These are phyloP conservation scores for Lottia gigantea DNA, from an alignment of 2,888 invertebrate species.

Conservation along the genomic window DNA sequence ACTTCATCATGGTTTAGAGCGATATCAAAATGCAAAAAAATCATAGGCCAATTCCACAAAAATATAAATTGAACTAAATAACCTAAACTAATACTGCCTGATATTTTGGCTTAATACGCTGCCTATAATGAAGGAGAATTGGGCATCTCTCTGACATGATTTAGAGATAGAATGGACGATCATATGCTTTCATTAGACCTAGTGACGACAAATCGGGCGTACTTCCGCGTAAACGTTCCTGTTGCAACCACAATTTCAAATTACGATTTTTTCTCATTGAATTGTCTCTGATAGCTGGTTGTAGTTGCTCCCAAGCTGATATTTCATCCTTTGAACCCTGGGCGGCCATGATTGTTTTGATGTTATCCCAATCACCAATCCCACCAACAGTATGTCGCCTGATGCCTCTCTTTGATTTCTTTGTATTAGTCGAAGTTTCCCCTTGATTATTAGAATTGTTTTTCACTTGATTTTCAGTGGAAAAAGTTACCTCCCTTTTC, in stretches of 20 bases:
- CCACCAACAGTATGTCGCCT: conserved; percentile 92
- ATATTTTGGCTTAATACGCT: too few species aligned
- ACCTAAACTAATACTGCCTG: too few species aligned
- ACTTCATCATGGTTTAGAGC: too few species aligned
- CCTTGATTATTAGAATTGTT: conserved; percentile 19
- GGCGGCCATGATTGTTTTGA: conserved; percentile 65
- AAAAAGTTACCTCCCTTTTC: not conserved
- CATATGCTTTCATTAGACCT: not conserved
- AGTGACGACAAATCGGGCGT: conserved; percentile 44
- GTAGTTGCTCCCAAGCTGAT: conserved; percentile 66
- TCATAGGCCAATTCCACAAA: too few species aligned
- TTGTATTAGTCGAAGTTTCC: conserved; percentile 32
- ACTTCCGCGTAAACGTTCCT: conserved; percentile 71
- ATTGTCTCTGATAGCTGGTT: conserved; percentile 49
- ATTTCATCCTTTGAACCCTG: conserved; percentile 32
- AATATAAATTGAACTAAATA: too few species aligned
- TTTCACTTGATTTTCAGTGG: conserved; percentile 19
- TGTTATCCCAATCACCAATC: conserved; percentile 84
- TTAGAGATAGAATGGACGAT: not conserved
- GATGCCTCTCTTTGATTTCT: conserved; percentile 43
- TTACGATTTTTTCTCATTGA: conserved; percentile 42
- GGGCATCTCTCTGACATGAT: not conserved
- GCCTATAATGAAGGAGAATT: too few species aligned
- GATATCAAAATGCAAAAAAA: too few species aligned
- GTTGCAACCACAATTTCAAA: conserved; percentile 67